phyloP scores from a whole-genome alignment of 37 sponge, comb jelly and placozoan genomes.

The Oscarella lobularis region DNA sequence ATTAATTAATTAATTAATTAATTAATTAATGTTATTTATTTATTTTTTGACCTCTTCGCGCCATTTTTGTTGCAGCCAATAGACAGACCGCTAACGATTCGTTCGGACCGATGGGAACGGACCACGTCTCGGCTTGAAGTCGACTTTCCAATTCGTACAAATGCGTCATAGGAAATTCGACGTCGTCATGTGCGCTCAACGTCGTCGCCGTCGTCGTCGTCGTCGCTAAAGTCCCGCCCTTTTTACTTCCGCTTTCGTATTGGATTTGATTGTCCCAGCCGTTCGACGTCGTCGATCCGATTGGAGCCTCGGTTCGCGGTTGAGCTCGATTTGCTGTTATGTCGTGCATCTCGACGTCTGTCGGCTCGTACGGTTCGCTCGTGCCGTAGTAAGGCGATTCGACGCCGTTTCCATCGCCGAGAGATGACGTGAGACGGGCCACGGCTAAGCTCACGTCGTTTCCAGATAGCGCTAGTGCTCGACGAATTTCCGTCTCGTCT shows the following conservation, averaged over 20 bases:
- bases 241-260: no score
- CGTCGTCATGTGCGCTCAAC: no score
- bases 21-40: background rate
- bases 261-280: no score
- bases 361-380: no score
- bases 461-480: background rate
- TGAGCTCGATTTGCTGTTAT: no score
- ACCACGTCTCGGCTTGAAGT: slow-evolving; percentile 81
- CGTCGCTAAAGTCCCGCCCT: no score
- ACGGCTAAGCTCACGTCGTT: background rate
- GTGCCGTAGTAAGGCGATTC: no score
- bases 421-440: background rate
- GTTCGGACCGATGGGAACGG: slow-evolving; percentile 59
- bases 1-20: background rate
- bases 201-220: no score
- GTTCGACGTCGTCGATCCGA: no score
- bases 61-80: slow-evolving; percentile 49
- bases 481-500: slow-evolving; percentile 2
- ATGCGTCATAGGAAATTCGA: slow-evolving; percentile 71
- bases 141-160: slow-evolving; percentile 85
- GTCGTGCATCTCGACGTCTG: background rate
- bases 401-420: no score
- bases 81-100: slow-evolving; percentile 82
- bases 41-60: slow-evolving; percentile 29
- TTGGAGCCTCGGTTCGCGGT: no score